phyloP scores from a whole-genome alignment of 2,888 invertebrate genomes.

The Gryllus longicercus region DNA sequence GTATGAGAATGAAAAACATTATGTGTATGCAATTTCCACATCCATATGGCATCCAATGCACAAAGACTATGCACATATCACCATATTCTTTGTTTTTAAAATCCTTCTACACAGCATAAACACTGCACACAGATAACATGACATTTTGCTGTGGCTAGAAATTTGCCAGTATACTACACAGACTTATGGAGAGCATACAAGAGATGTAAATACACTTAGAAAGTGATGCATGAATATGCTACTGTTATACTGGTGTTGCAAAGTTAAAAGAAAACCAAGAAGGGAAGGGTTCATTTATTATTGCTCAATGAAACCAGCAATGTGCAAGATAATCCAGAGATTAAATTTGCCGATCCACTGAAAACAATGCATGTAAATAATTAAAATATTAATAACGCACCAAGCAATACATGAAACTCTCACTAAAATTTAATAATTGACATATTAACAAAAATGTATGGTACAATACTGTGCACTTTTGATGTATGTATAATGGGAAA shows the following conservation, averaged over 20 bases:
- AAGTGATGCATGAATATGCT: neutral
- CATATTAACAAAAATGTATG: neutral
- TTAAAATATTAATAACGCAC: slow-evolving; percentile 21
- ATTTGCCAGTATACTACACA: slow-evolving; percentile 19
- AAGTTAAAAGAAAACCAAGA: neutral
- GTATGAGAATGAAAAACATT: neutral
- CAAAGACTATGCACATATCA: no score
- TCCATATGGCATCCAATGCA: no score
- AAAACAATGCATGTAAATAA: neutral
- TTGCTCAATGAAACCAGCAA: neutral
- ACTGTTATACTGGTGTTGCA: neutral
- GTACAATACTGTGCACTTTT: slow-evolving; percentile 9
- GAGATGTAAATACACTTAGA: slow-evolving; percentile 5
- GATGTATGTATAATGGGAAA: slow-evolving; percentile 22
- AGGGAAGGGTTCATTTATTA: neutral
- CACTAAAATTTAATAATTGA: neutral
- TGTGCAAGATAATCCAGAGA: neutral
- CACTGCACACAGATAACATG: slow-evolving; percentile 29
- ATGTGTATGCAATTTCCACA: neutral
- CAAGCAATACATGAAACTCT: neutral
- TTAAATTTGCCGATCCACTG: neutral
- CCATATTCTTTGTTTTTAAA: no score
- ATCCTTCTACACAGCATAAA: slow-evolving; percentile 22
- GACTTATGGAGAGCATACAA: slow-evolving; percentile 21
- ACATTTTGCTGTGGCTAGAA: slow-evolving; percentile 33